Conservation (phyloP, 2,888 invertebrate species). For the Alloscopus bannaensis region DNA sequence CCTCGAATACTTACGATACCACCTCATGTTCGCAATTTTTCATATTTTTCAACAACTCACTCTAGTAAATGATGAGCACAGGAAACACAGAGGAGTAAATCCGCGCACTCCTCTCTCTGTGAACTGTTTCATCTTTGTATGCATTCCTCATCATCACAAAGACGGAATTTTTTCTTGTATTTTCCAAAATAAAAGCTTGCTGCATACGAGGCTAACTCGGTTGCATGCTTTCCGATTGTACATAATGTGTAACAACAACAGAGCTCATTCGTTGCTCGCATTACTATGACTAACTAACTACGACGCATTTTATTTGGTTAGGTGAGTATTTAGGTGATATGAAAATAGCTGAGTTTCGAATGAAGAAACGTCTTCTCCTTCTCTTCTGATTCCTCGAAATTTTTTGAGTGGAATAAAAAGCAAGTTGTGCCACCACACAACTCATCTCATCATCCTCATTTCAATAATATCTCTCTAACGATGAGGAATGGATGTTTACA, state of each 20-base stretch:
- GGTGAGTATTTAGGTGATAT: constrained; percentile 63
- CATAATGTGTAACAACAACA: too few relatives aligned
- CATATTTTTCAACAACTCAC: neutral
- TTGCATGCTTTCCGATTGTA: too few relatives aligned
- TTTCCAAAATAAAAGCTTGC: too few relatives aligned
- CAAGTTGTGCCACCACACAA: constrained; percentile 17
- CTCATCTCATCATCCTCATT: constrained; percentile 19
- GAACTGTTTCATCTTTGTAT: neutral
- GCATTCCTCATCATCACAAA: too few relatives aligned
- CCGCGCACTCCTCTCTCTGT: neutral
- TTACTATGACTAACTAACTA: too few relatives aligned
- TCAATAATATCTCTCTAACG: too few relatives aligned
- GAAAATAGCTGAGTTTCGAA: constrained; percentile 16
- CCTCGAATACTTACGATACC: neutral
- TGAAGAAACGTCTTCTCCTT: neutral
- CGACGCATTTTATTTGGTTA: constrained; percentile 59
- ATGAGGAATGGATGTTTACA: too few relatives aligned
- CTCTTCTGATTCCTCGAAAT: too few relatives aligned
- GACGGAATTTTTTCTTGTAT: too few relatives aligned
- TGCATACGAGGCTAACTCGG: too few relatives aligned
- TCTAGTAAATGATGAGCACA: constrained; percentile 4
- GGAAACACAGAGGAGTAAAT: neutral
- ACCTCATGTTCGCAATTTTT: constrained; percentile 6
- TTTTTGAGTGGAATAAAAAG: constrained; percentile 1
- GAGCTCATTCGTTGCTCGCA: neutral